Evolutionary conservation across 2,888 invertebrate genomes (phyloP), one percentile per base, ranked within the genome.

Genomic region (Parnassius smintheus): DNA sequence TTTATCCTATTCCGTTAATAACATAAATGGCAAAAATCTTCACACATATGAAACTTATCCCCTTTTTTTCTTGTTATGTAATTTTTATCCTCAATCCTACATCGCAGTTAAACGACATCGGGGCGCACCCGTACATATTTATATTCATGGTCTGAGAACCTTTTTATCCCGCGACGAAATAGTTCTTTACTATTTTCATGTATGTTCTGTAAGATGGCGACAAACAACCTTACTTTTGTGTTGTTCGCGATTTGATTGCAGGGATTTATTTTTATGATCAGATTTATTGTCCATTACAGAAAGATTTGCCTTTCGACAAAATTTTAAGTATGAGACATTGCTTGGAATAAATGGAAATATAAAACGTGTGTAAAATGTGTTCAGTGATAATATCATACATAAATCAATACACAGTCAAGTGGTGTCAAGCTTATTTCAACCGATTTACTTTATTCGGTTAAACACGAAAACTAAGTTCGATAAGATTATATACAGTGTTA

Each of bases 181-280:
- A 86, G 85, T 86, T 85, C 79, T 75, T 73, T 77, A 80, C 81
- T 74, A 83, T 86, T 85, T 78, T 82, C 83, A 78, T 86, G 77
- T 83, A 82, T 83, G 83, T 80, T 82, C 76, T 75, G 76, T 79
- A 77, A 81, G 81, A 86, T 83, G 85, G 81, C 83, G 85, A 86
- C 87, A 88, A 88, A 88, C 85, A 86, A 83, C 85, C 85, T 82
- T 86, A 85, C 85, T 86, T 85, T 88, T 87, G 86, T 84, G 82
- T 77, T 84, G 83, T 86, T 88, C 80, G 78, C 85, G 77, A 89
- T 90, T 89, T 90, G 89, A 90, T 90, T 88, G 88, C 82, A 70
- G 76, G 89, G 90, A 88, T 90, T 89, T 90, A 86, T 81, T 90
- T 89, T 91, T 90, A 90, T 85, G 86, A 77, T 84, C 87, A 87